Base-by-base conservation (phyloP, 2,888 invertebrate genomes). In the Eristalinus aeneus region DNA sequence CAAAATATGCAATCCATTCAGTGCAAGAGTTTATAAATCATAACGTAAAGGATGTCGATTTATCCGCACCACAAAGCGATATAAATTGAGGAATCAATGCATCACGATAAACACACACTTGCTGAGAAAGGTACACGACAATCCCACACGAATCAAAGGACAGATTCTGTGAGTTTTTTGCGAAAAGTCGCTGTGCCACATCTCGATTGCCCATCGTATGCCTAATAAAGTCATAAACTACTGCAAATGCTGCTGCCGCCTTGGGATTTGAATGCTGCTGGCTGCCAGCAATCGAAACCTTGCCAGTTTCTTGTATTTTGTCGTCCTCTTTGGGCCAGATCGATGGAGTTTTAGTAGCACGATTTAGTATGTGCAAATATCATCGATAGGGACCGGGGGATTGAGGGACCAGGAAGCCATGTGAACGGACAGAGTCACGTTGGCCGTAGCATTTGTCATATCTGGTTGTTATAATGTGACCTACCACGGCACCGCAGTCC, bases 331-430 rank as follows among this genome's bases (percentile, higher is more conserved):
- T 78, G 56, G 82, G 80, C 68, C 80, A 80, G 82, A 77, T 71
- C 86, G 77, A 73, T 73, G 85, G 82, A 77, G 77, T 86, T 86
- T 86, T 77, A 82, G 82, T 82, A 82, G 82, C 86, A 86, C 86
- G 86, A 86, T 86, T 86, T 86, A 86, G 82, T 86, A 86, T 86
- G 86, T 82, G 86, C 82, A 86, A 86, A 86, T 82, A 86, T 86
- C 86, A 78, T 82, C 73, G 77, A 86, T 77, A 74, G 81, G 77
- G 63, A 86, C 46, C 68, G 53, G 36, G 32, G 61, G 36, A 31
- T 58, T 34, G 34, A 3, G 4, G 36, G 32, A 58, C 56, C 39
- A 8, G 60, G 64, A 74, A 82, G 61, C 61, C 74, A 82, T 82
- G 71, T 73, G 78, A 61, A 78, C 53, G 65, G 73, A 58, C 85